These are phyloP conservation scores for Bombus huntii DNA, from an alignment of 1,140 invertebrate genomes.

Conservation along the genomic window DNA sequence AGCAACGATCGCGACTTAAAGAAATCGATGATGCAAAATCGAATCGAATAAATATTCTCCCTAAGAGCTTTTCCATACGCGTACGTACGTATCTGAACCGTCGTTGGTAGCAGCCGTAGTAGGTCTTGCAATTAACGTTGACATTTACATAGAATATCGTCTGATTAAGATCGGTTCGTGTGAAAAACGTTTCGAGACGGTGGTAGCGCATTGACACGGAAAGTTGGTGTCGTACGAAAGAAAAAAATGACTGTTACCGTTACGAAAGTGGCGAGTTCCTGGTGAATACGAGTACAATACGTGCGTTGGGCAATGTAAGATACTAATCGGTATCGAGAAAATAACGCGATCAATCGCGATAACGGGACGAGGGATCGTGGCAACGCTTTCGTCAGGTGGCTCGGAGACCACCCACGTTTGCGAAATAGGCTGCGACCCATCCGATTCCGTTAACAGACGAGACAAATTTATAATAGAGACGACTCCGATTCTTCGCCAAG, in stretches of 20 bases:
- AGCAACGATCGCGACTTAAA: not conserved
- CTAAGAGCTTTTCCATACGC: too few species aligned
- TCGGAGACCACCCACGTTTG: constrained; percentile 46
- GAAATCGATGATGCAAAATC: too few species aligned
- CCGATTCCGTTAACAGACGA: too few species aligned
- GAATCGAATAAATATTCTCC: too few species aligned
- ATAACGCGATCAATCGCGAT: constrained; percentile 58
- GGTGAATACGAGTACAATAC: constrained; percentile 40
- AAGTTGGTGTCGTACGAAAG: not conserved
- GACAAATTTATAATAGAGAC: not conserved
- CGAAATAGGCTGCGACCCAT: not conserved
- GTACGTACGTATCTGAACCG: too few species aligned
- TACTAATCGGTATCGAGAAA: constrained; percentile 49
- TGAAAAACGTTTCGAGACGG: not conserved
- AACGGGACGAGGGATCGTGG: constrained; percentile 33
- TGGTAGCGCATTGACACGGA: not conserved
- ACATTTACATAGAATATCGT: not conserved
- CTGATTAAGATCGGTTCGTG: not conserved
- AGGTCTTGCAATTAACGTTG: not conserved
- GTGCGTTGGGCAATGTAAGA: constrained; percentile 43
- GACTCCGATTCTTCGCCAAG: too few species aligned
- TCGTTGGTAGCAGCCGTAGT: not conserved
- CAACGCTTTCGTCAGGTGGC: constrained; percentile 50
- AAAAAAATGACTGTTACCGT: constrained; percentile 3
- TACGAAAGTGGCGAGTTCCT: constrained; percentile 18